Evolutionary conservation across 2,888 invertebrate species (phyloP), one percentile per base, ranked within the genome.

Genomic region (Pyrrhia umbra): DNA sequence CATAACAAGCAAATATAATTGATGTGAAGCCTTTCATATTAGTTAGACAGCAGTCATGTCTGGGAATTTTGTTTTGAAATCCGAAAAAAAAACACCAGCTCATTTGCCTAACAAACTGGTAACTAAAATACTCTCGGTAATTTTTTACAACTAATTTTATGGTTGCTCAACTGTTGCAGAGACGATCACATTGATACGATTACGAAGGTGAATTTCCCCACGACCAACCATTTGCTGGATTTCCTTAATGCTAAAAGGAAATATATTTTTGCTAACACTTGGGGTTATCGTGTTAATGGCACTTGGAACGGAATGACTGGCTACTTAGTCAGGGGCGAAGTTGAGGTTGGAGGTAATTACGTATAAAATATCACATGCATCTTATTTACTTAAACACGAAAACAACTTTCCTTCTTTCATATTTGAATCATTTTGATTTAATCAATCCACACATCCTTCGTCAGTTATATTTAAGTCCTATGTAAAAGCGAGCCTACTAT

Each of bases 241-340:
- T 95, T 95, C 69, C 84, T 96, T 23, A 96, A 96, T 73, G 96
- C 95, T 6, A 92, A 87, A n/a, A 90, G 95, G 77, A 92, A 90
- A 58, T 95, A 94, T 84, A 82, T 95, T 2, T 93, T 95, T 68
- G 93, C 94, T 30, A 87, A 93, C 43, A 95, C 96, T 0, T 96
- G 96, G 96, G 96, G 96, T 1, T 96, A 96, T 77, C 87, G 83
- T 54, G 87, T 93, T 45, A 95, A 95, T 68, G 92, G 95, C 1
- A 92, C 95, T 2, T 96, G 96, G 96, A 96, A 92, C 79, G 96
- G 96, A 20, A 96, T 96, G 96, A 96, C 96, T 63, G 96, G 96
- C 0, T 95, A 95, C 80, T 87, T 96, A 68, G 91, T 94, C 0
- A 90, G 95, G 63, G 92, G 94, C 43, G 95, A 95, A 84, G 96